Evolutionary conservation across 2,888 invertebrate genomes (phyloP), one percentile per base, ranked within the genome.

Genomic region (Itoplectis maculator): DNA sequence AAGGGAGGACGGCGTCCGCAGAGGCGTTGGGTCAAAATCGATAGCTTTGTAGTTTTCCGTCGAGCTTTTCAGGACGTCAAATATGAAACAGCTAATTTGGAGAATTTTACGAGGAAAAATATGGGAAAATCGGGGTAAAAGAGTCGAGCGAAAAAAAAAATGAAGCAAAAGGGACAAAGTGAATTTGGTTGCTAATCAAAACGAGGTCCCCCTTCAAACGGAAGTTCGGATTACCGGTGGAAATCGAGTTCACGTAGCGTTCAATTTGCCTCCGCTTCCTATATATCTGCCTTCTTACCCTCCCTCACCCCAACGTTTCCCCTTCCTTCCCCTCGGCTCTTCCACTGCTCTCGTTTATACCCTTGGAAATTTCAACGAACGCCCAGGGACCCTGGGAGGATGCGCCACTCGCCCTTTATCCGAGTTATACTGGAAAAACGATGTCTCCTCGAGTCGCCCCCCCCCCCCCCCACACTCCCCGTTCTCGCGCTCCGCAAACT

Each of bases 211-310:
- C 88, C 88, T 89, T 87, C 87, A 88, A 91, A 85, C 91, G 91
- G 92, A 92, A 91, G 89, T 87, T 83, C 83, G 88, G 88, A 91
- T 92, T 92, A 92, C 91, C 90, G 90, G 88, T 87, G 88, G 91
- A 90, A 92, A 92, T 92, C 89, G 91, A 92, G 91, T 92, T 92
- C 91, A 88, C 88, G 88, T 86, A 88, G 88, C 88, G 90, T 90
- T 90, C 91, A 90, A 92, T 91, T 92, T 90, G 88, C 92, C 87
- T 88, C n/a, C 89, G 91, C 89, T 92, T 92, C 92, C 92, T 92
- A 90, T 91, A 92, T 91, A 91, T 59, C 13, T 88, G 91, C 91
- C 91, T 91, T 90, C 92, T 92, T 92, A 90, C 85, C 87, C 79
- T 68, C 82, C 13, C 56, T 29, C 49, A n/a, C 89, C 83, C 88